A percentile compares a stretch with the other conserved stretches of the same genome.
phyloP scores from a whole-genome alignment of 2,797 vertebrate species.

The Schizothorax lantsangensis region DNA sequence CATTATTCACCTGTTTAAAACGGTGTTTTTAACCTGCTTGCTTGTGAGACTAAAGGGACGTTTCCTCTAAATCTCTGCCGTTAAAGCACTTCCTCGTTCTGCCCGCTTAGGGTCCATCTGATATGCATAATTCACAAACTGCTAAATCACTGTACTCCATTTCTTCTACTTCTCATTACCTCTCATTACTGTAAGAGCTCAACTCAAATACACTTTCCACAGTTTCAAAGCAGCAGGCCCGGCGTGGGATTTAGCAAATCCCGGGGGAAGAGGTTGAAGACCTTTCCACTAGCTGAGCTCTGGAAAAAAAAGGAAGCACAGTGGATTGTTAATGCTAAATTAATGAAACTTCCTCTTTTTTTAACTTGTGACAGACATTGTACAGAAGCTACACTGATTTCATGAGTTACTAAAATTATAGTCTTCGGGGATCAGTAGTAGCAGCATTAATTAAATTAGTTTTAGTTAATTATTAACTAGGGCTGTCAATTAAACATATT shows the following conservation, averaged over 20 bases:
- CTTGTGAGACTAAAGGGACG: neutral
- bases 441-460: conserved; percentile 12
- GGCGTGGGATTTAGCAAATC: conserved; percentile 31
- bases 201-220: conserved; percentile 21
- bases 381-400: conserved; percentile 2
- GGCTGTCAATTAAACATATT: neutral
- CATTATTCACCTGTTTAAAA: neutral
- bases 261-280: conserved; percentile 28
- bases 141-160: conserved; percentile 36
- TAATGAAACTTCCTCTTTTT: neutral
- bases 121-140: conserved; percentile 41
- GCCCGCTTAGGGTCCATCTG: conserved; percentile 24
- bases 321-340: conserved; percentile 23
- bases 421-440: conserved; percentile 11
- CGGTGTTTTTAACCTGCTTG: neutral
- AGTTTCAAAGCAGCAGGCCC: conserved; percentile 28
- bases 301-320: neutral
- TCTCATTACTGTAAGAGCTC: conserved; percentile 43
- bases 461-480: conserved; percentile 18
- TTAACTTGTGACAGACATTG: neutral
- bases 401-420: conserved; percentile 8
- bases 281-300: conserved; percentile 19
- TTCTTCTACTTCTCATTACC: conserved; percentile 50
- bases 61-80: conserved; percentile 32
- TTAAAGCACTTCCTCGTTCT: conserved; percentile 38